phyloP scores from a whole-genome alignment of 1,140 invertebrate species.

The Zaprionus taronus region DNA sequence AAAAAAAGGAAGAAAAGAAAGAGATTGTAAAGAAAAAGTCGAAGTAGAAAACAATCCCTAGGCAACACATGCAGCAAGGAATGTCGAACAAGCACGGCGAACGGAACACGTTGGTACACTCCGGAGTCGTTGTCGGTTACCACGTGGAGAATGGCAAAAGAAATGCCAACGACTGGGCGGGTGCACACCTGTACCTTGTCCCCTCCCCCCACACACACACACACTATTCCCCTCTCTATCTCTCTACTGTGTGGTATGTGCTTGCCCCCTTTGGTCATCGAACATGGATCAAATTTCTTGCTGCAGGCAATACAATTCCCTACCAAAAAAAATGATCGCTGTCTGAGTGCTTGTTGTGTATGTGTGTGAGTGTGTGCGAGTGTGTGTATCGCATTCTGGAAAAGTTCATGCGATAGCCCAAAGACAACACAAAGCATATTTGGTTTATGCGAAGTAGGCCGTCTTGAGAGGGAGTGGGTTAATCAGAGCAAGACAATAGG shows the following conservation, averaged over 20 bases:
- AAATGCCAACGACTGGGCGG: conserved; percentile 17
- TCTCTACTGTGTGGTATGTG: conserved; percentile 13
- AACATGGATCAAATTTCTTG: conserved; percentile 45
- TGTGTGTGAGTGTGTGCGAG: neutral
- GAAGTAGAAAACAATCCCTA: conserved; percentile 35
- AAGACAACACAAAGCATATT: neutral
- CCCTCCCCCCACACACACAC: neutral
- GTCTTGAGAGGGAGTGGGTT: conserved; percentile 5
- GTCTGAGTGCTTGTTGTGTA: conserved; percentile 45
- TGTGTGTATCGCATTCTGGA: neutral
- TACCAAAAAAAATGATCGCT: conserved; percentile 18
- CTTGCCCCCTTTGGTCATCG: conserved; percentile 32
- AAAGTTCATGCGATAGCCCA: neutral
- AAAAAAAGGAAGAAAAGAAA: conserved; percentile 25
- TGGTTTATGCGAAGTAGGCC: conserved; percentile 3
- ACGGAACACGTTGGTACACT: neutral
- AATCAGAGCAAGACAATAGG: conserved; percentile 21
- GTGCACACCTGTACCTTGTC: neutral
- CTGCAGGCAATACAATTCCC: conserved; percentile 21
- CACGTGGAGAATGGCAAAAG: conserved; percentile 8
- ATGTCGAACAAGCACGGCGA: neutral
- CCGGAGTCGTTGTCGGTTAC: conserved; percentile 6
- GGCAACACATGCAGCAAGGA: conserved; percentile 29
- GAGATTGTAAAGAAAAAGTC: conserved; percentile 12
- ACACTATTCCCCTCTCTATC: neutral